Evolutionary conservation across 2,888 invertebrate species (phyloP), one percentile per base, ranked within the genome.

Genomic region (Drosophila cracens): DNA sequence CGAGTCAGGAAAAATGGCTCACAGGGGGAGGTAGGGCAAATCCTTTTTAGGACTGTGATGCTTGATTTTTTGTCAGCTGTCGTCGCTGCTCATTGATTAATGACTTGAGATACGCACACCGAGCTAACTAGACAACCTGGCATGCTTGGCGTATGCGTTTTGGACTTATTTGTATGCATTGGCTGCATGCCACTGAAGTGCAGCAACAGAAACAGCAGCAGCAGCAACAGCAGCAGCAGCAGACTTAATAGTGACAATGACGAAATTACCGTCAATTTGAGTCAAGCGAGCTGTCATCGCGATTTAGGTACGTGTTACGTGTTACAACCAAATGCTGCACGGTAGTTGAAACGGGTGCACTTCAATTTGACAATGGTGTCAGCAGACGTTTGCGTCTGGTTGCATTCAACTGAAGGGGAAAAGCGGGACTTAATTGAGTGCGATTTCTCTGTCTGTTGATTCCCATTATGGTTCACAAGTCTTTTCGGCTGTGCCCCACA

Each of bases 71-170:
- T 70, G 71, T 57, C 68, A 73, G 21, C 58, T 59, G 59, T 33
- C 38, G 18, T 25, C 46, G 62, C 62, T 52, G 65, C 64, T 57
- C 49, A 67, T 73, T 85, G 85, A 88, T 88, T 86, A 86, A 85
- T 85, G 80, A 67, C 57, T 60, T 72, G 58, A 65, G 59, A 61
- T 52, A 70, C 40, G 52, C 29, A 16, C 36, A 65, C 40, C 68
- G 36, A 25, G 21, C 21, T 4, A 38, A 60, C 59, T 63, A 60
- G 52, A 49, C 36, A 38, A 43, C 33, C 36, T 48, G 69, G 64
- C 69, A 64, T 76, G 51, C 66, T 60, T 65, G 70, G 51, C 76
- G 76, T 81, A 81, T 87, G 65, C 74, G 71, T 71, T 64, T 74
- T 85, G 61, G 54, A 48, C 29, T 27, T 48, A 34, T 65, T 70